Evolutionary conservation across 2,113 vertebrate species (phyloP), one percentile per base, ranked within the genome.

Genomic region (Clupea harengus): DNA sequence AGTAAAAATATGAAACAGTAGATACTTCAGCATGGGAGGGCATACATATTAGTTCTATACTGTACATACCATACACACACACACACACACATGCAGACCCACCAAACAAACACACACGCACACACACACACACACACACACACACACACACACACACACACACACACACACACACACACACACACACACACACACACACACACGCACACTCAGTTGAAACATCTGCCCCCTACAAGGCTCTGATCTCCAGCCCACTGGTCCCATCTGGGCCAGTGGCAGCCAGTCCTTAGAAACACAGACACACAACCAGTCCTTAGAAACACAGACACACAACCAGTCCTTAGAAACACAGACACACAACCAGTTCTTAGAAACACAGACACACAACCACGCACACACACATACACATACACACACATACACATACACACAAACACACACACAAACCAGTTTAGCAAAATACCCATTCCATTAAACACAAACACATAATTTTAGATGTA

Each of bases 151-250:
- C n/a, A 28, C 28, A 75, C 67, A 75, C 67, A 67, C 64, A 52
- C 44, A 46, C 9, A 28, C 80, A 45, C 28, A 52, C 22, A 86
- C 28, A 22, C 6, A 44, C 17, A 44, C 50, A 52, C 50, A 39
- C 45, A n/a, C 6, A 0, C n/a, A 78, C 47, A 15, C n/a, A 32
- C 28, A 50, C 20, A 82, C 17, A 32, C 64, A 25, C 22, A 28
- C 13, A 72, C 39, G 32, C 90, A 88, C 91, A 88, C 93, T 93
- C 92, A 94, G 91, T 90, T 90, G 94, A 94, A 95, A 92, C 93
- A 94, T 94, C 94, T 96, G 95, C 90, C 95, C 93, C 91, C 89
- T 93, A 93, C 92, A 88, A 89, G 91, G 87, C 90, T 93, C 87
- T 93, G 91, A 88, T 90, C 92, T 89, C 88, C 90, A 85, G 83